Conservation (phyloP, 2,888 invertebrate genomes). For the Tuberolachnus salignus region DNA sequence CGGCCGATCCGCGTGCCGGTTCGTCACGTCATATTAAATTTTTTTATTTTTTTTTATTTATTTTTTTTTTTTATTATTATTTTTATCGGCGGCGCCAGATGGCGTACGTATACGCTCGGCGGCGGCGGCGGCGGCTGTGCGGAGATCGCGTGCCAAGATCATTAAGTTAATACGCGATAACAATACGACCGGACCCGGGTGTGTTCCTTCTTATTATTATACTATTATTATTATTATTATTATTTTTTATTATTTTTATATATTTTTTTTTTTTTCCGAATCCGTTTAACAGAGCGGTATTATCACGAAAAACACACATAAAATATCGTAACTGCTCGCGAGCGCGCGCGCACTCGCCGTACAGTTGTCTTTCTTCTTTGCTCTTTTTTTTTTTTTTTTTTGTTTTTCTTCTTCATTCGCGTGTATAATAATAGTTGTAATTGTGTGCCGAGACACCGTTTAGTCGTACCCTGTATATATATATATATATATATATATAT, state of each 20-base stretch:
- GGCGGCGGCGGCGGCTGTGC: neutral
- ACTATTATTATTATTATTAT: no score
- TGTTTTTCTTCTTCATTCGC: neutral
- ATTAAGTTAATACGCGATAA: conserved; percentile 39
- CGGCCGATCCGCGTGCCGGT: conserved; percentile 13
- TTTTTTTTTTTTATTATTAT: neutral
- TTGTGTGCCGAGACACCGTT: no score
- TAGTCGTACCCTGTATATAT: no score
- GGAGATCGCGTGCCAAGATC: conserved; percentile 53
- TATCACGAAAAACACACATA: neutral
- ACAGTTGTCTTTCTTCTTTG: no score
- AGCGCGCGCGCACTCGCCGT: neutral
- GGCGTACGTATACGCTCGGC: conserved; percentile 23
- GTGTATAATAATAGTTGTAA: no score
- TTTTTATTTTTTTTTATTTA: conserved; percentile 1
- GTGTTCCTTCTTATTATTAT: no score
- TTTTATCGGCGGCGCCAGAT: conserved; percentile 36
- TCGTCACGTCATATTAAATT: conserved; percentile 23
- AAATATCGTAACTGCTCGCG: neutral
- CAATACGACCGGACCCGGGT: conserved; percentile 17
- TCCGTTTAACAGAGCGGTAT: conserved; percentile 9
- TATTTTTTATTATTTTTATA: no score
- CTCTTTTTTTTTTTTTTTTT: neutral
- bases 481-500: no score
- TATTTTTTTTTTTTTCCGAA: no score